Evolutionary conservation across 35 echinoderm and acorn worm species (phyloP).

Genomic region (Hemicentrotus pulcherrimus): DNA sequence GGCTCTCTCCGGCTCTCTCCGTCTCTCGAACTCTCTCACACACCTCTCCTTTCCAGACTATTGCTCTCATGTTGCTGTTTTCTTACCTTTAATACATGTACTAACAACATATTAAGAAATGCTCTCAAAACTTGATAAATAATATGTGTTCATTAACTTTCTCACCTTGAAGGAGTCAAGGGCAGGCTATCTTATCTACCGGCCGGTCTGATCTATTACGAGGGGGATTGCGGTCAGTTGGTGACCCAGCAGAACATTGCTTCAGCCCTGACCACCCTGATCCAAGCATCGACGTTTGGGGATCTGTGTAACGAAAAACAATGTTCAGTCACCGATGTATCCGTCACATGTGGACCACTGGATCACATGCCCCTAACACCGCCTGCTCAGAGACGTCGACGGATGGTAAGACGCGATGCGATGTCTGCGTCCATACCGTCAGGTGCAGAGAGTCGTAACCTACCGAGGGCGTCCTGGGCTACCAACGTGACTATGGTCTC

Average conservation of each 20-base stretch:
- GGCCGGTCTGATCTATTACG: background rate
- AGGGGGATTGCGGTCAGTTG: constrained; percentile 24
- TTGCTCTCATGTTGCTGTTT: no score
- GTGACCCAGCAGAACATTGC: constrained; percentile 21
- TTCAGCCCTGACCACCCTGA: background rate
- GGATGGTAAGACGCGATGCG: background rate
- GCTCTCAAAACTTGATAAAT: no score
- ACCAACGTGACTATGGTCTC: background rate
- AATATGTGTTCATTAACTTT: background rate
- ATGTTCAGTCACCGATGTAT: background rate
- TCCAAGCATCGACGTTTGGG: background rate
- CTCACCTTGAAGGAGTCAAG: background rate
- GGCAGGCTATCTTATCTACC: background rate
- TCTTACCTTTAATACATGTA: no score
- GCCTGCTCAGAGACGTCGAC: background rate
- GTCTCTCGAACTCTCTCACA: no score
- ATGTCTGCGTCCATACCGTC: background rate
- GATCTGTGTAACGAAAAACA: background rate
- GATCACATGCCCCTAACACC: background rate
- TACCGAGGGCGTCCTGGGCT: background rate
- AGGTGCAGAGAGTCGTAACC: background rate
- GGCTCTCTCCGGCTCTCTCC: no score
- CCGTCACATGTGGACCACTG: background rate
- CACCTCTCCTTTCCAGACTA: no score
- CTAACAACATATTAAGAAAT: no score